Percentiles rank a stretch among this genome's conserved stretches.
Conservation (phyloP, 1,140 invertebrate species). For the Batillaria attramentaria region DNA sequence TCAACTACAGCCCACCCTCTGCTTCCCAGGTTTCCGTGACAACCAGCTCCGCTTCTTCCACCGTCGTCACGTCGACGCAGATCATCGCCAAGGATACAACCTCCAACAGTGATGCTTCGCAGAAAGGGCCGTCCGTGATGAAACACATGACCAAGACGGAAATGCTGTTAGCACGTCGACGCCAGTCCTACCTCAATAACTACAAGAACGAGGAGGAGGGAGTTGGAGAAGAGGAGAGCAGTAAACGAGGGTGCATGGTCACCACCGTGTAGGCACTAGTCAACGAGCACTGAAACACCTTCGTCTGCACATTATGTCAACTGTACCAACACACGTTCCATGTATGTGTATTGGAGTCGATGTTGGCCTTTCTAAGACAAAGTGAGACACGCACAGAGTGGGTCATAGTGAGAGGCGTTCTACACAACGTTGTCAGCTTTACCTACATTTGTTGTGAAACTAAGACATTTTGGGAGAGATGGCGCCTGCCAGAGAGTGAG, state of each 20-base stretch:
- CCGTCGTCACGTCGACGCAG: not conserved
- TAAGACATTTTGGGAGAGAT: too few species aligned
- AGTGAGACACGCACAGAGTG: not conserved
- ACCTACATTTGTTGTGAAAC: not conserved
- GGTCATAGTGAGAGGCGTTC: not conserved
- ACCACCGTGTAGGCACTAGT: slow-evolving; percentile 36
- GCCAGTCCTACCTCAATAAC: slow-evolving; percentile 52
- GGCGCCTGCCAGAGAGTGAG: too few species aligned
- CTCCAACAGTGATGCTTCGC: not conserved
- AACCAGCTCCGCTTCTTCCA: not conserved
- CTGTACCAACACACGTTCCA: not conserved
- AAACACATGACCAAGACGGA: slow-evolving; percentile 68
- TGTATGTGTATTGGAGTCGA: not conserved
- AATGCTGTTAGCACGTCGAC: slow-evolving; percentile 68
- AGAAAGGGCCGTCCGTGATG: not conserved
- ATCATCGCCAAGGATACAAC: not conserved
- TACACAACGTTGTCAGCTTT: not conserved
- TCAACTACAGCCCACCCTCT: slow-evolving; percentile 73
- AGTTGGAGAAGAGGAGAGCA: slow-evolving; percentile 2
- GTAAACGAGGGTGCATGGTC: slow-evolving; percentile 32
- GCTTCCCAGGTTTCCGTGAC: slow-evolving; percentile 13
- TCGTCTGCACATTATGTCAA: not conserved
- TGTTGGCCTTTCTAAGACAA: not conserved
- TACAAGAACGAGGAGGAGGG: slow-evolving; percentile 45
- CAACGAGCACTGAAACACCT: not conserved